A percentile compares a stretch with the other conserved stretches of the same genome.
Conservation (phyloP, 1,140 invertebrate genomes). For the Cyrtorhinus lividipennis region DNA sequence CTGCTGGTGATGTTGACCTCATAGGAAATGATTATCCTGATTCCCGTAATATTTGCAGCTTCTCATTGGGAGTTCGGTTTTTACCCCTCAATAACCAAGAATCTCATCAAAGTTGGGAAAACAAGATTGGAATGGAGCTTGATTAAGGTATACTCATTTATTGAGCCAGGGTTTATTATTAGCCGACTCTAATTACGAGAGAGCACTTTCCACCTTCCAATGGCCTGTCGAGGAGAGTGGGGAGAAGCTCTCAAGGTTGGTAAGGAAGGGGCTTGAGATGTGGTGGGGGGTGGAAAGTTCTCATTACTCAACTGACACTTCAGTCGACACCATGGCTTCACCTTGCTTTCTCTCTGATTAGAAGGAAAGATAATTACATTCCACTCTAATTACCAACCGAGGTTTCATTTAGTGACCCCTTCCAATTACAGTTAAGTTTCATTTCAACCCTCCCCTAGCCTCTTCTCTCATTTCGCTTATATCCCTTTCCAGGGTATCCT, state of each 20-base stretch:
- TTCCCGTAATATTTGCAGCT: too few species aligned
- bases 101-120: too few species aligned
- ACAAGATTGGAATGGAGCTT: too few species aligned
- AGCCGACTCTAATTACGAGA: background rate
- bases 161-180: too few species aligned
- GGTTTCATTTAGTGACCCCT: conserved; percentile 9
- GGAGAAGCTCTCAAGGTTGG: background rate
- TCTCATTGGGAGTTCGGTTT: too few species aligned
- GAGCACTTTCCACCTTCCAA: too few species aligned
- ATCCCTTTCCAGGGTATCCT: background rate
- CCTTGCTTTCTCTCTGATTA: conserved; percentile 5
- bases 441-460: background rate
- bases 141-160: too few species aligned
- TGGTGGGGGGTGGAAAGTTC: conserved; percentile 1
- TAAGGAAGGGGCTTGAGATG: background rate
- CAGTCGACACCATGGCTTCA: conserved; percentile 5
- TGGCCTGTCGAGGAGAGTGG: too few species aligned
- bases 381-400: conserved; percentile 9
- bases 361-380: conserved; percentile 10
- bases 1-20: too few species aligned
- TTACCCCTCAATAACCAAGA: too few species aligned
- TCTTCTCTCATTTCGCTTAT: background rate
- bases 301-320: conserved; percentile 9
- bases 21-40: too few species aligned
- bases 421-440: conserved; percentile 10